phyloP scores from a whole-genome alignment of 2,113 vertebrate species.

The Channa maculata region DNA sequence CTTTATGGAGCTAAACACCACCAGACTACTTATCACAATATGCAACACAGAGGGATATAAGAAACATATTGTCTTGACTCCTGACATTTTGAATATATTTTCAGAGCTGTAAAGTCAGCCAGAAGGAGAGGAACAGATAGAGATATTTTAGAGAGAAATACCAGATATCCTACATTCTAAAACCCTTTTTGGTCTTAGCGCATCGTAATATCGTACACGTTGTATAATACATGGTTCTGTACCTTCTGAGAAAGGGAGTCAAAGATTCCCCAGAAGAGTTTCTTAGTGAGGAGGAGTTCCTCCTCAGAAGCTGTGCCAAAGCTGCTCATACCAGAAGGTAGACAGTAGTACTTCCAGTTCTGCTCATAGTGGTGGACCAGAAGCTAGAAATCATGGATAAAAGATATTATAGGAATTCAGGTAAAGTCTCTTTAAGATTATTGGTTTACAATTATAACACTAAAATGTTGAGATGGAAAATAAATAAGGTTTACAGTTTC shows the following conservation, averaged over 20 bases:
- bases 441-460: not conserved
- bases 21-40: not conserved
- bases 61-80: not conserved
- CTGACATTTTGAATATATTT: slow-evolving; percentile 1
- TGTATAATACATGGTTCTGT: slow-evolving; percentile 30
- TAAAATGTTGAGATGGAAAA: not conserved
- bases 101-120: not conserved
- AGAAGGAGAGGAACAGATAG: not conserved
- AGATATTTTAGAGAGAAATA: not conserved
- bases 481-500: not conserved
- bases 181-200: not conserved
- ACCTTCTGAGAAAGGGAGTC: slow-evolving; percentile 97
- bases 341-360: slow-evolving; percentile 98
- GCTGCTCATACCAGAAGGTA: slow-evolving; percentile 92
- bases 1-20: not conserved
- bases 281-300: slow-evolving; percentile 95
- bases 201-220: not conserved
- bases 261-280: slow-evolving; percentile 98
- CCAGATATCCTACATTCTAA: slow-evolving; percentile 8
- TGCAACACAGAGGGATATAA: not conserved
- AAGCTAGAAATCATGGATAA: slow-evolving; percentile 82
- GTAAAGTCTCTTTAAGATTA: not conserved
- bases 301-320: slow-evolving; percentile 93
- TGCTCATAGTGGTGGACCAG: slow-evolving; percentile 96
- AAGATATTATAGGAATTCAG: not conserved